Conservation (phyloP, 2,113 vertebrate genomes). For the Brienomyrus brachyistius region DNA sequence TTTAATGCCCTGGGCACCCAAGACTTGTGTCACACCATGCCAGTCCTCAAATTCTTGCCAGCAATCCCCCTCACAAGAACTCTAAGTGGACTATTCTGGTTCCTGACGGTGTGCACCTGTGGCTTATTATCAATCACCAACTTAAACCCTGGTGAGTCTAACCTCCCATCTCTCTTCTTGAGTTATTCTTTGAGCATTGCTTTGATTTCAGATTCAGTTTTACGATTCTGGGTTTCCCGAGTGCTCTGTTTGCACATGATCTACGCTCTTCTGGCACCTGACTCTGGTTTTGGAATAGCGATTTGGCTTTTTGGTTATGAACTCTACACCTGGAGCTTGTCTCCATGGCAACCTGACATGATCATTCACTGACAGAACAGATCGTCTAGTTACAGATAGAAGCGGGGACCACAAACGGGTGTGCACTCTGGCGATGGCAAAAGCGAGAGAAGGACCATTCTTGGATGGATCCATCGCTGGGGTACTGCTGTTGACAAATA, state of each 20-base stretch:
- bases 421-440: neutral
- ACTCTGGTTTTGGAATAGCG: neutral
- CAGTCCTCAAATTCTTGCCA: neutral
- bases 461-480: neutral
- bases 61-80: neutral
- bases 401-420: neutral
- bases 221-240: neutral
- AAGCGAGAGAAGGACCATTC: neutral
- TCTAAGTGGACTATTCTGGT: neutral
- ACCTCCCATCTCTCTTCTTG: neutral
- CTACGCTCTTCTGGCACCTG: neutral
- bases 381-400: constrained; percentile 12
- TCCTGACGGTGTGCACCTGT: neutral
- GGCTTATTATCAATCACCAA: neutral
- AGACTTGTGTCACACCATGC: neutral
- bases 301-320: neutral
- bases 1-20: neutral
- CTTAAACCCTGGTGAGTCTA: neutral
- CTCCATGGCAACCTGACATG: neutral
- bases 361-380: constrained; percentile 14
- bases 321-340: neutral
- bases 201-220: neutral
- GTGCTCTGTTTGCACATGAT: neutral
- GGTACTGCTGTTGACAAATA: neutral
- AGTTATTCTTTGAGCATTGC: neutral